These are phyloP conservation scores for Nasonovia ribisnigri DNA, from an alignment of 2,888 invertebrate genomes.

Conservation along the genomic window DNA sequence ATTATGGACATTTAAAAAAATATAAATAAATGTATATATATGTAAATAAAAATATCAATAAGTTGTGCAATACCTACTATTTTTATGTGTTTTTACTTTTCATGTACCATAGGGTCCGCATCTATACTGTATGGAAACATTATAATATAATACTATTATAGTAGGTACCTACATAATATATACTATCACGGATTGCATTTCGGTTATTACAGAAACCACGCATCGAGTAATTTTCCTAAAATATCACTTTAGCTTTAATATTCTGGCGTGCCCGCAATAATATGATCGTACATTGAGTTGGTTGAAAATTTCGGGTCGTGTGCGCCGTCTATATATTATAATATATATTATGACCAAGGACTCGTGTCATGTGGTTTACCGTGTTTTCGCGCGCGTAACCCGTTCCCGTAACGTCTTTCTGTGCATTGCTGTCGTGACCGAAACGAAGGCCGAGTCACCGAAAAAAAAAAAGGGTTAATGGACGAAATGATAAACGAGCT, in stretches of 20 bases:
- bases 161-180: no score
- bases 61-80: not conserved
- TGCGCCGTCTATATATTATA: not conserved
- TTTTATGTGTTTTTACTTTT: not conserved
- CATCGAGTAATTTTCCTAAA: not conserved
- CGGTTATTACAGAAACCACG: not conserved
- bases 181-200: not conserved
- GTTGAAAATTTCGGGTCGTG: not conserved
- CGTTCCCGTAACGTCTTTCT: slow-evolving; percentile 56
- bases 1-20: no score
- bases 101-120: no score
- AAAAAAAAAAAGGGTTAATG: slow-evolving; percentile 63
- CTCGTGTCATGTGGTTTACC: slow-evolving; percentile 34
- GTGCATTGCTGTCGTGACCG: slow-evolving; percentile 47
- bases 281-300: no score
- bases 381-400: slow-evolving; percentile 56
- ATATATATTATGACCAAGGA: slow-evolving; percentile 19
- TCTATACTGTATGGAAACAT: no score
- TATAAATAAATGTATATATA: no score
- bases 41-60: not conserved
- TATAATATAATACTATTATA: no score
- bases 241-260: not conserved
- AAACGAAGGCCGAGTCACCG: slow-evolving; percentile 57
- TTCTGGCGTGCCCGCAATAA: not conserved
- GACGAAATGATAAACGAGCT: slow-evolving; percentile 65